Conservation (phyloP, 1,140 invertebrate species). For the Ganaspis sp. region DNA sequence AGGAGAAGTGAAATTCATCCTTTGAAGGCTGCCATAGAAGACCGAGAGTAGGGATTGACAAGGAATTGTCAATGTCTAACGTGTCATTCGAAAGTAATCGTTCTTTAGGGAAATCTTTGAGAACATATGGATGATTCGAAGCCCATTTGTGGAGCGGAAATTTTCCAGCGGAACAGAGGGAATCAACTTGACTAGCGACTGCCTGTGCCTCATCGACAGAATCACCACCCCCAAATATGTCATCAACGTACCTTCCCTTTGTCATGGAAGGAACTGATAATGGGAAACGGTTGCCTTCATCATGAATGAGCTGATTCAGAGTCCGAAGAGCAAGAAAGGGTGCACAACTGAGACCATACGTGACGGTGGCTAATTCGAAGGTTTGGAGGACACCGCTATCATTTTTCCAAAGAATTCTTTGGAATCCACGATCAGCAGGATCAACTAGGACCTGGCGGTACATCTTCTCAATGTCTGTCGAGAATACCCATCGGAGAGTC, state of each 20-base stretch:
- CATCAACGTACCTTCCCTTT: slow-evolving; percentile 59
- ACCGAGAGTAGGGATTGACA: too few relatives aligned
- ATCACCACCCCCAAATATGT: slow-evolving; percentile 50
- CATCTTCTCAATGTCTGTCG: slow-evolving; percentile 60
- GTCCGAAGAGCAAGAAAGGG: slow-evolving; percentile 61
- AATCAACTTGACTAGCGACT: background rate
- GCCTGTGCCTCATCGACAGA: slow-evolving; percentile 41
- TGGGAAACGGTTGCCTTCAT: slow-evolving; percentile 52
- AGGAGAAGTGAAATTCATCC: background rate
- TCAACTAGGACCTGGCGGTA: slow-evolving; percentile 59
- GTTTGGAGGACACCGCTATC: too few relatives aligned
- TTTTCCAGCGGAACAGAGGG: too few relatives aligned
- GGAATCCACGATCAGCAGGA: slow-evolving; percentile 43
- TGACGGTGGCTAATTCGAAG: slow-evolving; percentile 58
- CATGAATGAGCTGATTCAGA: slow-evolving; percentile 54
- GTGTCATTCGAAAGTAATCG: too few relatives aligned
- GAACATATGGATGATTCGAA: background rate
- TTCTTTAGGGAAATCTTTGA: too few relatives aligned
- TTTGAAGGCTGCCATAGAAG: too few relatives aligned
- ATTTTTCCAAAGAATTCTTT: slow-evolving; percentile 61
- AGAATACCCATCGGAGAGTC: slow-evolving; percentile 45
- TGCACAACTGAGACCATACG: slow-evolving; percentile 62
- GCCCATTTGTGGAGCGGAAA: background rate
- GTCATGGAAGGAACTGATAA: slow-evolving; percentile 36
- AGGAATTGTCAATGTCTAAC: too few relatives aligned